Conservation (phyloP, 2,113 vertebrate species). For the Caranx ignobilis region DNA sequence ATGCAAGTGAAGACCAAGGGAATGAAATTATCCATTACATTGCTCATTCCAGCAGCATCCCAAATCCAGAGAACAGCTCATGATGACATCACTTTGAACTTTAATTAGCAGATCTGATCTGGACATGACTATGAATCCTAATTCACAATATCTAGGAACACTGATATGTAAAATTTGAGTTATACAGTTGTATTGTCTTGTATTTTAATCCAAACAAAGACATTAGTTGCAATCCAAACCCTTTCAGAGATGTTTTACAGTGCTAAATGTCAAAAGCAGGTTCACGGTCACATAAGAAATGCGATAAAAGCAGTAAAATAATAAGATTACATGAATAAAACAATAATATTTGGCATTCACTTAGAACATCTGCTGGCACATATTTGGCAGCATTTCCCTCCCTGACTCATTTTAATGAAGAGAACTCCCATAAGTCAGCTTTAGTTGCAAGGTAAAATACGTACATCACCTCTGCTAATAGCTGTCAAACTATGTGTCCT, state of each 20-base stretch:
- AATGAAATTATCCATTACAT: conserved; percentile 53
- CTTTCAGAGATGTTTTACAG: background rate
- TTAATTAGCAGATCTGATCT: conserved; percentile 60
- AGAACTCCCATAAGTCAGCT: conserved; percentile 47
- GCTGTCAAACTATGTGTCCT: conserved; percentile 48
- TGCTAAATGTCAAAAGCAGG: background rate
- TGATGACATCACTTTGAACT: conserved; percentile 66
- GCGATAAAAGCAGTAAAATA: conserved; percentile 8
- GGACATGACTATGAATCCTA: conserved; percentile 35
- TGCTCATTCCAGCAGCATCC: conserved; percentile 34
- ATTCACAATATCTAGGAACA: conserved; percentile 22
- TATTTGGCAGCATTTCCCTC: background rate
- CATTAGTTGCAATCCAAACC: background rate
- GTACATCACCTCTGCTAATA: conserved; percentile 50
- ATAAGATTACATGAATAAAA: conserved; percentile 31
- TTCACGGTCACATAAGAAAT: background rate
- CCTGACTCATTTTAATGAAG: conserved; percentile 48
- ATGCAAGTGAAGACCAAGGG: conserved; percentile 59
- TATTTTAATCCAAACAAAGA: background rate
- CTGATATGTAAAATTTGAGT: background rate
- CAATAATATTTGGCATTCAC: conserved; percentile 30
- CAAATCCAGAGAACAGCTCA: conserved; percentile 50
- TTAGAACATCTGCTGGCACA: conserved; percentile 7
- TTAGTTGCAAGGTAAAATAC: conserved; percentile 39
- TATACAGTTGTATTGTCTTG: background rate